Base-by-base conservation (phyloP, 1,140 invertebrate species). In the Condylostylus longicornis region DNA sequence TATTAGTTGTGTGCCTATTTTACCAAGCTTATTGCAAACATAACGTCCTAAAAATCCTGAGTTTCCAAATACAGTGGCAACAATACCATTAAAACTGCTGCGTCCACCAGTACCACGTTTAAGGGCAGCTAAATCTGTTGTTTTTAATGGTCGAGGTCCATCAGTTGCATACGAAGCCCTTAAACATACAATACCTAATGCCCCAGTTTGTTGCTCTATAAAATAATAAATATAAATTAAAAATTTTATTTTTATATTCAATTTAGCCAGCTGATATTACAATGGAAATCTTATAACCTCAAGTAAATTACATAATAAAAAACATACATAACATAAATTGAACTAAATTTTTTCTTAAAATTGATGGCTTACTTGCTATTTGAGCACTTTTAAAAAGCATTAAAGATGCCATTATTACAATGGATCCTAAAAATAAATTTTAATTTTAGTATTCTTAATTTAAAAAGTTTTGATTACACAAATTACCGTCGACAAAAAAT, bases 31-130 rank as follows among this genome's bases (percentile, higher is more conserved):
- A 53, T 93, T 95, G 49, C 81, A 78, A 13, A 98, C 69, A 66
- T 79, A 75, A 35, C 70, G 62, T 0, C 93, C 95, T 6, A 97
- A 54, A 50, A 90, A 90, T 8, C 95, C 95, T 35, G 72, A 77
- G 27, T 73, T 72, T 21, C 95, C 95, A 65, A 98, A 98, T 3
- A 99, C 78, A n/a, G 95, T 98, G 8, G 85, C 90, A 4, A 98
- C 87, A 41, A 87, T 74, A 0, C 96, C 95, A 67, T 82, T 98
- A 54, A 98, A 98, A 50, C 89, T 95, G 43, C 82, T 84, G 17
- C 95, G 75, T 22, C 93, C 93, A 22, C 93, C 93, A 27, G 84
- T 88, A 15, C 91, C 93, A 53, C 82, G 68, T 61, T 84, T 87
- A 46, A 85, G 62, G 5, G 65, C 57, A 20, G 74, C 55, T n/a